phyloP scores from a whole-genome alignment of 2,113 vertebrate species.

The Micronycteris hirsuta region DNA sequence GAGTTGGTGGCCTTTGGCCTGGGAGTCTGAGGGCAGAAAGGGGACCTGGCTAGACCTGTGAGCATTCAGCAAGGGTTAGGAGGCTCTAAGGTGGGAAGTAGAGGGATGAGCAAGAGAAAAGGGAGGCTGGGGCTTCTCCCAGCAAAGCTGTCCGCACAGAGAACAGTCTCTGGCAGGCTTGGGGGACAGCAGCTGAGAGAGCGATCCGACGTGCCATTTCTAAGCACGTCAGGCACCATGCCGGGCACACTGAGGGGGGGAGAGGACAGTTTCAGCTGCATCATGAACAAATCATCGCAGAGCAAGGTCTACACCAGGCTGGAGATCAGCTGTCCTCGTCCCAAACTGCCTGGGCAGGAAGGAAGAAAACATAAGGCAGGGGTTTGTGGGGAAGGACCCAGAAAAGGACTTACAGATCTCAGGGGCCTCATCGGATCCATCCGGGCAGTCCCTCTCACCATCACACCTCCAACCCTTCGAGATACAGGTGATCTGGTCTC shows the following conservation, averaged over 20 bases:
- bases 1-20: slow-evolving; percentile 60
- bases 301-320: slow-evolving; percentile 48
- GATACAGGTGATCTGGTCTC: slow-evolving; percentile 96
- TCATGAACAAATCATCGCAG: slow-evolving; percentile 37
- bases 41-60: not conserved
- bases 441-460: slow-evolving; percentile 97
- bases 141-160: not conserved
- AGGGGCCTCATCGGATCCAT: slow-evolving; percentile 94
- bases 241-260: not conserved
- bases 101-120: not conserved
- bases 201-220: not conserved
- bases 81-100: not conserved
- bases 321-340: not conserved
- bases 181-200: not conserved
- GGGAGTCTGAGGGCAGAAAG: not conserved
- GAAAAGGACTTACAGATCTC: slow-evolving; percentile 92
- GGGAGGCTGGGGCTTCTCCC: not conserved
- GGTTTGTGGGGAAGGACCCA: not conserved
- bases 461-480: slow-evolving; percentile 99
- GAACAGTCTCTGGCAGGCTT: not conserved
- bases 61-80: not conserved
- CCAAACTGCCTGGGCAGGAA: not conserved
- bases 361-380: not conserved
- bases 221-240: not conserved
- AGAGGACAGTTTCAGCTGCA: slow-evolving; percentile 4